Base-by-base conservation (phyloP, 1,140 invertebrate species). In the Mesaphorura yosii region DNA sequence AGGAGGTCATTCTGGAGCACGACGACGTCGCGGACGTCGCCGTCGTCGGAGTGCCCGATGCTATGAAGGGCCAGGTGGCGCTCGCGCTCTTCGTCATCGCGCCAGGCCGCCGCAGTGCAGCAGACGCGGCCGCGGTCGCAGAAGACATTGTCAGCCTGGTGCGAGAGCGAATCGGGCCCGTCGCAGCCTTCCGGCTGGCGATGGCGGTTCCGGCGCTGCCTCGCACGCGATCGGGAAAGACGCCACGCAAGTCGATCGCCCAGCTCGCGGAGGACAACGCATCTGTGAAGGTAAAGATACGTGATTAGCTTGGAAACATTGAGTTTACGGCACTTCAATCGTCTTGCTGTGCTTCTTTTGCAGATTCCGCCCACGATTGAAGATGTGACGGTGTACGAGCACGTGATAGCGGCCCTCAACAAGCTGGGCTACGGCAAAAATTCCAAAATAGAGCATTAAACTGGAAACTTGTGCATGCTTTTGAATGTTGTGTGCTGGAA, bases 11-110 rank as follows among this genome's bases (percentile, higher is more conserved):
- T 7, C 66, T 93, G 10, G 75, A 82, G 12, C 88, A 92, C 72
- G 77, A 79, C 0, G 80, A 86, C 45, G 73, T 95, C 0, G 80
- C 78, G 0, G 90, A 94, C 62, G 82, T 83, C 0, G 82, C 86
- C 0, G 89, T 95, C 0, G 78, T 95, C 10, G 89, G 89, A 1
- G 84, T 91, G 0, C 86, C 86, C 0, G 90, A 95, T 68, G 65
- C 75, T 1, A 84, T 87, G 0, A 94, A 95, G 68, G 90, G 89
- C 19, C 83, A 93, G 64, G 76, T 93, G 19, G 89, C 91, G 0
- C 66, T 94, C 0, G 93, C 87, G 53, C 72, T 94, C 10, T 90
- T 86, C 63, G 82, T 93, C 4, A 77, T 78, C 63, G 78, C 73
- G 57, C 55, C 76, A 73, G 66, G 78, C 80, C 71, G 31, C 68